A percentile compares a stretch with the other conserved stretches of the same genome.
Evolutionary conservation across 2,113 vertebrate species (phyloP).

Genomic region (Elaphurus davidianus): DNA sequence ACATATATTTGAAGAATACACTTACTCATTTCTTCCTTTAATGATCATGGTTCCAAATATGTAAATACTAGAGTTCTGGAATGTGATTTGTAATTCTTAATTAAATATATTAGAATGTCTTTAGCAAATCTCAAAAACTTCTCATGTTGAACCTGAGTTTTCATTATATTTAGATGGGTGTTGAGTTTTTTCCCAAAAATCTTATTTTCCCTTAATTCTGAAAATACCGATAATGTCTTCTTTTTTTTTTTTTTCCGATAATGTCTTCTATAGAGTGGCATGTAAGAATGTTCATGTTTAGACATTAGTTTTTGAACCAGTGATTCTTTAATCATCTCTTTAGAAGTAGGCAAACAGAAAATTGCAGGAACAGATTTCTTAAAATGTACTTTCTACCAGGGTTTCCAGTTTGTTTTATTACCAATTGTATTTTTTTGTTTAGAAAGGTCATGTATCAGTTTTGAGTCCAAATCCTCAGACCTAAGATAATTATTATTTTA

Average conservation of each 20-base stretch:
- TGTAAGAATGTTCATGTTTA: background rate
- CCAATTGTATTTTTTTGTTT: background rate
- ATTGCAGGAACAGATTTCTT: background rate
- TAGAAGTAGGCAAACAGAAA: slow-evolving; percentile 1
- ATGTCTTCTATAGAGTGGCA: background rate
- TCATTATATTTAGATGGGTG: background rate
- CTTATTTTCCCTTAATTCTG: slow-evolving; percentile 7
- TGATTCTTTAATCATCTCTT: background rate
- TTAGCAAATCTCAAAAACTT: background rate
- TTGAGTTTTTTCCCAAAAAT: background rate
- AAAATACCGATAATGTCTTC: background rate
- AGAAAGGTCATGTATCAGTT: background rate
- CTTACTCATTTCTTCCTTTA: background rate
- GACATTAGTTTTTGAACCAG: slow-evolving; percentile 5
- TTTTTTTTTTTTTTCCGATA: background rate
- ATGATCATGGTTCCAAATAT: background rate
- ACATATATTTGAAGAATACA: background rate
- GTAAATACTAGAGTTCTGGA: background rate
- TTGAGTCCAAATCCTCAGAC: background rate
- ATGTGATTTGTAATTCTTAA: background rate
- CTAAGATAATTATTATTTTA: background rate
- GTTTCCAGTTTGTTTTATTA: background rate
- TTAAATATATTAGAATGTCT: background rate
- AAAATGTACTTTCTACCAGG: background rate
- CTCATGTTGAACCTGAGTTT: background rate